Conservation (phyloP, 2,888 invertebrate genomes). For the Mamestra brassicae region DNA sequence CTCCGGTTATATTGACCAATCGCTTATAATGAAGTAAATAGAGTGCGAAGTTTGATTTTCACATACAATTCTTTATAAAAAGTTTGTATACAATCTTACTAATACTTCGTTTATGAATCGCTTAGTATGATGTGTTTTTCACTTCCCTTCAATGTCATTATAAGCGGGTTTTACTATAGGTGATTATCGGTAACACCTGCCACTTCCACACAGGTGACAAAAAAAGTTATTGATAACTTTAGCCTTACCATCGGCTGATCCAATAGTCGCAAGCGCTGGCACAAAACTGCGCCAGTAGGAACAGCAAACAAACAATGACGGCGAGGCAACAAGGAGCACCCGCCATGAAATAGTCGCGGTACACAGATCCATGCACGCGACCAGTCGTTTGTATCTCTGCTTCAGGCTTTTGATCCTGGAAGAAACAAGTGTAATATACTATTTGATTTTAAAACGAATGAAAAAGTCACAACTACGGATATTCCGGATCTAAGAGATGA, state of each 20-base stretch:
- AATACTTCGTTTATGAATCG: too few relatives aligned
- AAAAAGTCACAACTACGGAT: too few relatives aligned
- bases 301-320: slow-evolving; percentile 77
- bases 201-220: not conserved
- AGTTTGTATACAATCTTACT: too few relatives aligned
- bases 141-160: too few relatives aligned
- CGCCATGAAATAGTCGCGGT: slow-evolving; percentile 84
- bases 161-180: too few relatives aligned
- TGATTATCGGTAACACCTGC: not conserved
- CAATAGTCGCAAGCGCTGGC: slow-evolving; percentile 87
- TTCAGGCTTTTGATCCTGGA: slow-evolving; percentile 84
- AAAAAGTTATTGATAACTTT: not conserved
- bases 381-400: slow-evolving; percentile 82
- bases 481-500: not conserved
- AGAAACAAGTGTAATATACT: not conserved
- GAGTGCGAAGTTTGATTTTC: too few relatives aligned
- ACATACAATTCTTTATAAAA: too few relatives aligned
- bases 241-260: slow-evolving; percentile 83
- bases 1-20: too few relatives aligned
- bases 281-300: slow-evolving; percentile 91
- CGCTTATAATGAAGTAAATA: too few relatives aligned
- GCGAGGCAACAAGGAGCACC: slow-evolving; percentile 78
- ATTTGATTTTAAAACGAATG: not conserved
- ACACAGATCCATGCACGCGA: slow-evolving; percentile 82
- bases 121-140: too few relatives aligned